Base-by-base conservation (phyloP, 1,140 invertebrate species). In the Rhopalosiphum padi region DNA sequence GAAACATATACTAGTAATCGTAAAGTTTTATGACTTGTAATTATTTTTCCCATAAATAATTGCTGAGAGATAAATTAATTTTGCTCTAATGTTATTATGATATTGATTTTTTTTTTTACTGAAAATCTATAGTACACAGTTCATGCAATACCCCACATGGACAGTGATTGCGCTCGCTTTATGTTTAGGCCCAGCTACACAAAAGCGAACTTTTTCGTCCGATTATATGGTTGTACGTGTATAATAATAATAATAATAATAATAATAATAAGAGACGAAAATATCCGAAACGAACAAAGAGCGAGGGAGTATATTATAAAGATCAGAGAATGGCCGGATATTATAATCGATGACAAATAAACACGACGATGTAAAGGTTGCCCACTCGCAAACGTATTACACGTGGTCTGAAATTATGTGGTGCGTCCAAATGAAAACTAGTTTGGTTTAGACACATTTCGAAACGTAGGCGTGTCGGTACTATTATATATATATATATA, bases 361-460 rank as follows among this genome's bases (percentile, higher is more conserved):
- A 48, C 85, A 18, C 43, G 23, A 86, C n/a, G 37, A 53, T 0
- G 35, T 23, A 89, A 51, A 53, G 87, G 46, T 89, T 89, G n/a
- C 87, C 48, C 87, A 89, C 87, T 89, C 48, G 25, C 2, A 35
- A 46, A 48, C 90, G 41, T n/a, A 41, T 41, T 41, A 18, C 15
- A 77, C 60, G 60, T 35, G 30, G 68, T 91, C 90, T 77, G 48
- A 85, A 92, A 92, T 83, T 85, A 85, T 51, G 23, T 48, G 48
- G 48, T 51, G 48, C 87, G 87, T 48, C n/a, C 90, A 30, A 21
- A 41, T 48, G 30, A 41, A 41, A 92, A 92, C 77, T 92, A 92
- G 90, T 91, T 91, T 92, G 91, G 91, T 92, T 92, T 92, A 35
- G 91, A 92, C 91, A 92, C 82, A 85, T 92, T 92, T 85, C 11